Evolutionary conservation across 1,140 invertebrate species (phyloP), one percentile per base, ranked within the genome.

Genomic region (Papilio dardanus): DNA sequence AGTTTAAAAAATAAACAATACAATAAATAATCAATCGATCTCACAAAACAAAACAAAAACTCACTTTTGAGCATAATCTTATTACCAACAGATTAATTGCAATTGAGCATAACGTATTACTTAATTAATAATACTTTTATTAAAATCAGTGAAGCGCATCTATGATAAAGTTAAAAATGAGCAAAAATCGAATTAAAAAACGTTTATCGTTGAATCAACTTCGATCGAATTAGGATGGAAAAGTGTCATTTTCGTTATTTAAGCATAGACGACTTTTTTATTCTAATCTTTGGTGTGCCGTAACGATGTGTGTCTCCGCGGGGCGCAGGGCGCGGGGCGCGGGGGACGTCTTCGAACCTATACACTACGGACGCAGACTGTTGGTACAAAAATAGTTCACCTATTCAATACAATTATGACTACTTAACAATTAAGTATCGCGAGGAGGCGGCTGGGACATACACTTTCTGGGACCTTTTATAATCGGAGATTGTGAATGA

Each of bases 371-470:
- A 89, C 90, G 89, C 84, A 83, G 90, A 86, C 82, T 81, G 83
- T 88, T 88, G 90, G 89, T 93, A 93, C 92, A 93, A 93, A 93
- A 93, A 93, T 93, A 93, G 79, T 92, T 93, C 87, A 90, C 92
- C 92, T 93, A 93, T 92, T 79, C 81, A 86, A 89, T 92, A 93
- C 82, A 89, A 92, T 92, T 93, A 93, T 86, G 74, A 92, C 92
- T 93, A 93, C 92, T 92, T 93, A 93, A 93, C 89, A 92, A 90
- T 93, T 89, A 92, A 86, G 87, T 91, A 91, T 90, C 75, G 83
- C 81, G 89, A 88, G 92, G 88, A 88, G 89, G 87, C 81, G 81
- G 77, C 67, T 71, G 67, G 77, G 67, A 67, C 68, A 75, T 76
- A 82, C 74, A 82, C 77, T 78, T 76, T 78, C n/a, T n/a, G n/a